These are phyloP conservation scores for Tachypleus tridentatus DNA, from an alignment of 1,140 invertebrate species.

Conservation along the genomic window DNA sequence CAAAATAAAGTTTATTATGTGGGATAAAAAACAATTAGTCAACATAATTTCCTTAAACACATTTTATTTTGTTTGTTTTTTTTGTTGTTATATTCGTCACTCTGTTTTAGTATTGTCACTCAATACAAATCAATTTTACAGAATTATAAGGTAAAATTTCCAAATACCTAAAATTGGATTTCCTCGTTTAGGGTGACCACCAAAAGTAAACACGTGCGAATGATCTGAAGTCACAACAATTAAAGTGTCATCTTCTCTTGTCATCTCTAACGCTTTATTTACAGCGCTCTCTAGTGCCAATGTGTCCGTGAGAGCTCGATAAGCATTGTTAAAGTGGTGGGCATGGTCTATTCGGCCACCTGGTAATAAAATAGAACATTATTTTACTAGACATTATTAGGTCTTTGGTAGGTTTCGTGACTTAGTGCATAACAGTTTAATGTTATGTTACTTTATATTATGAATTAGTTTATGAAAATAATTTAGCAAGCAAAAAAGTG, in stretches of 20 bases:
- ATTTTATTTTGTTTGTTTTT: too few species aligned
- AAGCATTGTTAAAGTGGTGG: conserved; percentile 68
- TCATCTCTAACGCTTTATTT: conserved; percentile 21
- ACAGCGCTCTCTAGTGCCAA: conserved; percentile 24
- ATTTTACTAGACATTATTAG: conserved; percentile 56
- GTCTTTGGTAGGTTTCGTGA: conserved; percentile 6
- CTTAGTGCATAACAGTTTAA: too few species aligned
- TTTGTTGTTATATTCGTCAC: too few species aligned
- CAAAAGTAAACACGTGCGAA: conserved; percentile 27
- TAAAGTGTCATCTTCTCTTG: conserved; percentile 25
- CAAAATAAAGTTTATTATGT: too few species aligned
- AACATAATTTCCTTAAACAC: too few species aligned
- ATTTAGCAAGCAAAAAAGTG: too few species aligned
- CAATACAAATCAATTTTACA: too few species aligned
- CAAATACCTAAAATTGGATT: conserved; percentile 21
- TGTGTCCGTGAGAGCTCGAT: conserved; percentile 47
- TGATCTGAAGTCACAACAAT: conserved; percentile 27
- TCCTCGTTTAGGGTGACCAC: conserved; percentile 26
- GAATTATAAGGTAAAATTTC: too few species aligned
- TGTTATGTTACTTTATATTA: too few species aligned
- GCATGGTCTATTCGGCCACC: conserved; percentile 63
- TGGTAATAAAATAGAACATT: conserved; percentile 39
- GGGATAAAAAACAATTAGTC: too few species aligned
- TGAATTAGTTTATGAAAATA: too few species aligned
- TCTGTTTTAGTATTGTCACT: too few species aligned